Conservation (phyloP, 1,140 invertebrate genomes). For the Drosophila subobscura region DNA sequence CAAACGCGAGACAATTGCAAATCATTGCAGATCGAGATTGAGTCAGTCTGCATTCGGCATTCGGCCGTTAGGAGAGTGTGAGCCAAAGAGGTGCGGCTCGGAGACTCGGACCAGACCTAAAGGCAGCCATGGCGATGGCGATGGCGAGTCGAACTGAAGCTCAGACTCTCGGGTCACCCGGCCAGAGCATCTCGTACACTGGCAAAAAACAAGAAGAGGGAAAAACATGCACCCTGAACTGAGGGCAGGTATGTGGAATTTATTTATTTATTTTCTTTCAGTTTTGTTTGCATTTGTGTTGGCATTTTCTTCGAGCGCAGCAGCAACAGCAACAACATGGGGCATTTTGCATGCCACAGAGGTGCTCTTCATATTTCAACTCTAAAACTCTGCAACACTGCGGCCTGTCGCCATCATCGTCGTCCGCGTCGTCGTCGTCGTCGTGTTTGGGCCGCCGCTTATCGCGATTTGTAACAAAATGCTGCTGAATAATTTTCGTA, state of each 20-base stretch:
- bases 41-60: background rate
- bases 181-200: background rate
- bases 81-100: conserved; percentile 8
- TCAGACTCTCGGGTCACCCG: too few relatives aligned
- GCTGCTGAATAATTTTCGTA: conserved; percentile 31
- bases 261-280: too few relatives aligned
- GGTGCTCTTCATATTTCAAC: conserved; percentile 60
- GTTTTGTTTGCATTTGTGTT: too few relatives aligned
- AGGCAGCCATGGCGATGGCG: too few relatives aligned
- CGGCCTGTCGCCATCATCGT: conserved; percentile 22
- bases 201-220: background rate
- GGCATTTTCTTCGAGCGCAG: conserved; percentile 15
- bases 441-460: conserved; percentile 32
- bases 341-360: conserved; percentile 26
- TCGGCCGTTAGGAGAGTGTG: conserved; percentile 8
- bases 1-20: conserved; percentile 53
- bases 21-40: conserved; percentile 26
- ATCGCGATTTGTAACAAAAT: conserved; percentile 48
- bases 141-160: too few relatives aligned
- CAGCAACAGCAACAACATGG: background rate
- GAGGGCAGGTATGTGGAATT: too few relatives aligned
- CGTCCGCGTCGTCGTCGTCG: background rate
- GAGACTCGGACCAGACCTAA: too few relatives aligned
- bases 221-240: too few relatives aligned
- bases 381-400: background rate